phyloP scores from a whole-genome alignment of 2,113 vertebrate species.

The Anser cygnoides region DNA sequence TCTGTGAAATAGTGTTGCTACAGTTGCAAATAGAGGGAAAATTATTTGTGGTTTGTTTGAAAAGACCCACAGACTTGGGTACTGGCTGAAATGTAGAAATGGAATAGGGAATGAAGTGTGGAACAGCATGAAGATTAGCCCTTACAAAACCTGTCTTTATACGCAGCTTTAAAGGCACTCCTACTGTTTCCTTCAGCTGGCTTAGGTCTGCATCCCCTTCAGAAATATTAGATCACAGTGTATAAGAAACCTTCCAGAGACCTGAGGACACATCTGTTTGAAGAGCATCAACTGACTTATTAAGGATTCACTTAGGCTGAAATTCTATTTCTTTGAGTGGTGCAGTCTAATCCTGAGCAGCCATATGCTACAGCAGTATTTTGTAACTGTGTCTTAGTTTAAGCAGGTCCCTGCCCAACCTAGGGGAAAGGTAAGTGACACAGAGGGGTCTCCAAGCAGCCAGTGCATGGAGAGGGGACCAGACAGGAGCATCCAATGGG shows the following conservation, averaged over 20 bases:
- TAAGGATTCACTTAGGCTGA: rapidly evolving
- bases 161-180: neutral
- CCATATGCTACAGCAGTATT: neutral
- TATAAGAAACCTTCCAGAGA: neutral
- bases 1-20: neutral
- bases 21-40: neutral
- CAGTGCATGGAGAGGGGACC: rapidly evolving
- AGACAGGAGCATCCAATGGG: neutral
- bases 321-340: neutral
- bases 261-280: neutral
- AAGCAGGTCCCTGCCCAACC: neutral
- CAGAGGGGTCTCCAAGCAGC: neutral
- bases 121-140: neutral
- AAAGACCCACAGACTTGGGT: rapidly evolving
- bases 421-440: rapidly evolving
- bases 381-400: neutral
- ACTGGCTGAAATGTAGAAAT: neutral
- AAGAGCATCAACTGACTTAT: neutral
- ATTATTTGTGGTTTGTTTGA: neutral
- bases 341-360: neutral
- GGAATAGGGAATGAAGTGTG: neutral
- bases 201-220: rapidly evolving
- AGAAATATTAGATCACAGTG: neutral
- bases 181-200: neutral
- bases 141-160: neutral